Base-by-base conservation (phyloP, 1,140 invertebrate genomes). In the Calephelis virginiensis region DNA sequence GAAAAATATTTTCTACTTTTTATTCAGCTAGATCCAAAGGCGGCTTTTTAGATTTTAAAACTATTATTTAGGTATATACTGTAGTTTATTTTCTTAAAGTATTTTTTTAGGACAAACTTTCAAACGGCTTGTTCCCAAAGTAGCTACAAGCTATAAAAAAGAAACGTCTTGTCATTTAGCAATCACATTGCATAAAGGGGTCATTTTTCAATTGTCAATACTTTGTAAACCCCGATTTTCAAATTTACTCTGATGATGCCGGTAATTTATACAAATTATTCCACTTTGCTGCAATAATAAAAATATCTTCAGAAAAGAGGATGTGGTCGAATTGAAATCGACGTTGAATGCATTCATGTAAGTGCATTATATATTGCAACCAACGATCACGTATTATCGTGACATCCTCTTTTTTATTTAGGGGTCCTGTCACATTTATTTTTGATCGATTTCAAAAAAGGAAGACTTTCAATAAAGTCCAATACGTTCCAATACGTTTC, bases 271-370 rank as follows among this genome's bases (percentile, higher is more conserved):
- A 69, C 69, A 81, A 85, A 80, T 74, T 70, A 74, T 67, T 64
- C 78, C 80, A 81, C 76, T 76, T 75, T 71, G 67, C 72, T 62
- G 76, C 73, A 81, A 84, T 82, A 82, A 82, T 77, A 81, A 76
- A 64, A 78, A 81, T 81, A 82, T 84, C 79, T 83, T 80, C 80
- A 81, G 85, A 90, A 88, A 88, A 80, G 82, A 88, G 85, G 88
- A 90, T 88, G 86, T 78, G 70, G 77, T 82, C 81, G 83, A 89
- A 89, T 89, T 90, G 86, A 89, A 84, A 86, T 85, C 82, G 86
- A 86, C 86, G 78, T 86, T 81, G 68, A 81, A 73, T 88, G 79
- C 84, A 86, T 86, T 88, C 82, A 85, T 85, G 77, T 85, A 85
- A 83, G 77, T 89, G 84, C 87, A 83, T 81, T 78, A 78, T 80